Evolutionary conservation across 1,140 invertebrate species (phyloP).

Genomic region (Eriocheir sinensis): DNA sequence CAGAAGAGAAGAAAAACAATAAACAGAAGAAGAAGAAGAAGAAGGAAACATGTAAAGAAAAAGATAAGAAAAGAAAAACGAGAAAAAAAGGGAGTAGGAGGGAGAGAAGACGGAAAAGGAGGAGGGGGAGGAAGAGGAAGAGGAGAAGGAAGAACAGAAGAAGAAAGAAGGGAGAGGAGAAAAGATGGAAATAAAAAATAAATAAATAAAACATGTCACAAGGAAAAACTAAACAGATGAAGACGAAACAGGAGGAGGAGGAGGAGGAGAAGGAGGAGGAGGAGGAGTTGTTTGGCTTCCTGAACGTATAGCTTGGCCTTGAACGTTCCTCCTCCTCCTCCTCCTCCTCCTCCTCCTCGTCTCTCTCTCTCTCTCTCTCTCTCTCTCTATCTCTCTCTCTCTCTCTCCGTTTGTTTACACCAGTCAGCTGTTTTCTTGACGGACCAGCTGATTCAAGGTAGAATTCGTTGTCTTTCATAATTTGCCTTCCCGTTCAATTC

Average conservation of each 20-base stretch:
- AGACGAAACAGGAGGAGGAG: background rate
- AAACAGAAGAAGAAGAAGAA: background rate
- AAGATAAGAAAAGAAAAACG: no score
- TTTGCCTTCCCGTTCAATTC: no score
- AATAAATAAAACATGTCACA: background rate
- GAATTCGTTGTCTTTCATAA: no score
- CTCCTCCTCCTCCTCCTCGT: background rate
- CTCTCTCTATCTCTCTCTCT: no score
- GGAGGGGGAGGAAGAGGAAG: background rate
- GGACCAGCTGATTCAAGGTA: no score
- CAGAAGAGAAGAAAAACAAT: background rate
- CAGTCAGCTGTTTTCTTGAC: background rate
- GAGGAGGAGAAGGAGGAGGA: background rate
- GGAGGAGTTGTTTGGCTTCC: constrained; percentile 16
- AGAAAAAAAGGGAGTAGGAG: background rate
- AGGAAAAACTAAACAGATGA: background rate
- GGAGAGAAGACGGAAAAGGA: background rate
- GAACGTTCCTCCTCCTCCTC: constrained; percentile 31
- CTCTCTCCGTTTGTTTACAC: background rate
- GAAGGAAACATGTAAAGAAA: no score
- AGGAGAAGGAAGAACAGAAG: background rate
- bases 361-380: constrained; percentile 45
- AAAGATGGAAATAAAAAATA: no score
- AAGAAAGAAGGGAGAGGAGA: background rate
- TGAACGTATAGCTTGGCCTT: constrained; percentile 27